Evolutionary conservation across 2,113 vertebrate species (phyloP).

Genomic region (Lipophrys pholis): DNA sequence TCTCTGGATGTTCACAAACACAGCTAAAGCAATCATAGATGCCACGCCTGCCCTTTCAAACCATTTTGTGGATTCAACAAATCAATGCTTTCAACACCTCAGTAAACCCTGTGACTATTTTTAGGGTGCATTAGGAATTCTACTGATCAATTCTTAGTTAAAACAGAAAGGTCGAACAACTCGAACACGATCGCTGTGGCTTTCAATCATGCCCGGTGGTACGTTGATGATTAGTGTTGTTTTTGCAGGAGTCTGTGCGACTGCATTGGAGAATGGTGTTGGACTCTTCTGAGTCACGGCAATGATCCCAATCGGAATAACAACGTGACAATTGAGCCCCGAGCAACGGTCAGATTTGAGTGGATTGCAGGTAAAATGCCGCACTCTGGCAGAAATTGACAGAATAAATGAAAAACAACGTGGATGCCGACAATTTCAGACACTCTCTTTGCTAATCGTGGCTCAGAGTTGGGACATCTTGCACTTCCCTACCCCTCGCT

Average conservation of each 20-base stretch:
- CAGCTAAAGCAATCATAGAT: not conserved
- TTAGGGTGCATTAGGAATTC: not conserved
- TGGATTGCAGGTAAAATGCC: constrained; percentile 7
- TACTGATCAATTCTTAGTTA: not conserved
- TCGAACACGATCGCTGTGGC: not conserved
- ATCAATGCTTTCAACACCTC: not conserved
- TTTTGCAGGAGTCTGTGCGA: not conserved
- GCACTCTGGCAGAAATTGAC: constrained; percentile 7
- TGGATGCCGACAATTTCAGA: constrained; percentile 13
- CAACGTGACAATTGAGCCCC: constrained; percentile 5
- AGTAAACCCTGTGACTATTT: not conserved
- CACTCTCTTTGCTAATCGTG: constrained; percentile 17
- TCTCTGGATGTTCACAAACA: not conserved
- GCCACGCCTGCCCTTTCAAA: not conserved
- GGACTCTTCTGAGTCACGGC: not conserved
- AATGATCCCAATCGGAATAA: constrained; percentile 17
- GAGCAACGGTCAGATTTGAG: not conserved
- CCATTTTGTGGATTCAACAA: not conserved
- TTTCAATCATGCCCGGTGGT: not conserved
- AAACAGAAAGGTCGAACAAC: not conserved
- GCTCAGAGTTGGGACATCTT: constrained; percentile 15
- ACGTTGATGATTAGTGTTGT: not conserved
- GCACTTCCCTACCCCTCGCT: constrained; percentile 15
- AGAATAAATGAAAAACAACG: constrained; percentile 10
- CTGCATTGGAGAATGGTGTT: not conserved